Base-by-base conservation (phyloP, 2,797 vertebrate species). In the Darevskia nairensis region DNA sequence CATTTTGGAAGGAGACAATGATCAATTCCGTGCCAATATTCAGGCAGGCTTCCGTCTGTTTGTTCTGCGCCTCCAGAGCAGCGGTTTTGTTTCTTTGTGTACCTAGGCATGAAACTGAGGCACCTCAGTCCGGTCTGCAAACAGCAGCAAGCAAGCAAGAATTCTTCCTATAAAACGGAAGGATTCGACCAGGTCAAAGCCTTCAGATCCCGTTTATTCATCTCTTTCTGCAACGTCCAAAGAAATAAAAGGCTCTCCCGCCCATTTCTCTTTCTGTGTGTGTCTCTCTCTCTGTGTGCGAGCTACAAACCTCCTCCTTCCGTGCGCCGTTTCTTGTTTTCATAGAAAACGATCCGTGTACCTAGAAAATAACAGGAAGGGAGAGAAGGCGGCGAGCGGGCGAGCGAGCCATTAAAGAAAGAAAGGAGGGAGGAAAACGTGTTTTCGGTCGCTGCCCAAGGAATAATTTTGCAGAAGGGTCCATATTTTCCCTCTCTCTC, bases 361-460 rank as follows among this genome's bases (percentile, higher is more conserved):
- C 95, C 94, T 95, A 95, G 95, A 92, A 95, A 93, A 94, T 93
- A 93, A 93, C 95, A 94, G 94, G 94, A 94, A 94, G 89, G 90
- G 91, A 92, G 85, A 59, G 92, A 82, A 78, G 86, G 89, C n/a
- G 8, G 76, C 7, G 44, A 21, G 68, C 46, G 75, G 44, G 55
- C 61, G n/a, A 64, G 55, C 61, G n/a, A 64, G 17, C 17, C 61
- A 9, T 23, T 7, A 9, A 29, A 74, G n/a, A 44, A 46, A 27
- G 3, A 8, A 10, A 10, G 8, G 35, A 8, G 9, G 5, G 13
- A 2, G 1, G 6, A 25, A 6, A 41, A 19, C n/a, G n/a, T 32
- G 69, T 72, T 72, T 72, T 72, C 69, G 69, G 69, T 35, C 46
- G 27, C 95, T 93, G 95, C 94, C 95, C 92, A 81, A 93, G 93